Evolutionary conservation across 2,797 vertebrate species (phyloP), one percentile per base, ranked within the genome.

Genomic region (Pelochelys cantorii): DNA sequence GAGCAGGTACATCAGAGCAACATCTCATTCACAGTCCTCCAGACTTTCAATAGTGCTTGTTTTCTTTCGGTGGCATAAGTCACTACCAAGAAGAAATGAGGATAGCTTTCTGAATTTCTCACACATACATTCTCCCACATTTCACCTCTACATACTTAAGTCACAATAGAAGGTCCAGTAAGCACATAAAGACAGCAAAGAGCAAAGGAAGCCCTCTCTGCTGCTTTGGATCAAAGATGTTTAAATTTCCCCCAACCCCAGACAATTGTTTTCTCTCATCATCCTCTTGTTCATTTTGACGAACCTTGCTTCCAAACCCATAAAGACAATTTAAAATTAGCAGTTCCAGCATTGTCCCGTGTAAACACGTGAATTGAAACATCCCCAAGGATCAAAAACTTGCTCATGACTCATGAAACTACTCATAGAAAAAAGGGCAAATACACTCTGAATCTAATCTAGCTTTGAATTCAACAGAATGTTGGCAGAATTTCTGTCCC

Each of bases 301-400:
- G 94, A 95, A 86, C 88, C 89, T 95, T 85, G 91, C 94, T 96
- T 78, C 80, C 78, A 95, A 96, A 89, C 22, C 92, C 94, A 96
- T 87, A 90, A 79, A 96, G 87, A 89, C 80, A 90, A 94, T 88
- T 79, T 86, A 82, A 95, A 90, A 94, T 78, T 91, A 95, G 94
- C 94, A 91, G 94, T 89, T 95, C 60, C 92, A 77, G 85, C 78
- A 85, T 85, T 95, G 93, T 90, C 53, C 22, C n/a, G 7, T 13
- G 48, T 52, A 29, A 52, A 78, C 42, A 48, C 48, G 52, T 52
- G 90, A 55, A 56, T 22, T 29, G 68, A 52, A 20, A 12, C 87
- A 4, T 55, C 62, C 82, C 31, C 18, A 91, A 74, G 3, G 37
- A 34, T 52, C 62, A 74, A 74, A 3, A 2, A 7, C 29, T 13